Evolutionary conservation across 1,140 invertebrate genomes (phyloP).

Genomic region (Caerostris darwini): DNA sequence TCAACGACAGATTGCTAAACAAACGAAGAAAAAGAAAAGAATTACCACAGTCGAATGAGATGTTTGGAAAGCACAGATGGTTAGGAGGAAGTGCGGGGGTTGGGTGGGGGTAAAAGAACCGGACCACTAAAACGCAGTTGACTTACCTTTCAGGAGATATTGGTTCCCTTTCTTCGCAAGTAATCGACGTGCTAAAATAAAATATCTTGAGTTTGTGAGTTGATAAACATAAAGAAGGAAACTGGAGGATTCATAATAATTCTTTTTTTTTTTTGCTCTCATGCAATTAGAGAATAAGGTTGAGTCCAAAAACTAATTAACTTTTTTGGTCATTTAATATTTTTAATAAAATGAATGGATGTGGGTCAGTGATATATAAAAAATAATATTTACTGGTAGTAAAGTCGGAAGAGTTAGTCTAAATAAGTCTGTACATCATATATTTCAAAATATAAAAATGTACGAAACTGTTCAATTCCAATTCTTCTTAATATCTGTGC

Average conservation of each 20-base stretch:
- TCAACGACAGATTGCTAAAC: constrained; percentile 58
- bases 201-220: constrained; percentile 9
- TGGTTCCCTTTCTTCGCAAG: constrained; percentile 23
- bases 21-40: not conserved
- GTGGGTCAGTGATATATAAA: too few species aligned
- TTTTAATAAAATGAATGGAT: too few species aligned
- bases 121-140: constrained; percentile 38
- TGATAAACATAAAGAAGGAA: not conserved
- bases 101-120: not conserved
- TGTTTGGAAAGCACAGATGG: constrained; percentile 11
- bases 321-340: too few species aligned
- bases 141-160: constrained; percentile 51
- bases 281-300: too few species aligned
- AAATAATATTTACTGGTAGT: too few species aligned
- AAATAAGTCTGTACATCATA: too few species aligned
- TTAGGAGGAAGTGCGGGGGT: not conserved
- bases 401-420: too few species aligned
- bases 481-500: too few species aligned
- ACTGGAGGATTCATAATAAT: not conserved
- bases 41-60: constrained; percentile 39
- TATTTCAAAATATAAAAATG: too few species aligned
- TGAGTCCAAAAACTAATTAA: too few species aligned
- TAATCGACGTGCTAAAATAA: constrained; percentile 43
- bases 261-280: not conserved
- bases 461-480: too few species aligned